phyloP scores from a whole-genome alignment of 2,113 vertebrate genomes.

The Toxotes chatareus region DNA sequence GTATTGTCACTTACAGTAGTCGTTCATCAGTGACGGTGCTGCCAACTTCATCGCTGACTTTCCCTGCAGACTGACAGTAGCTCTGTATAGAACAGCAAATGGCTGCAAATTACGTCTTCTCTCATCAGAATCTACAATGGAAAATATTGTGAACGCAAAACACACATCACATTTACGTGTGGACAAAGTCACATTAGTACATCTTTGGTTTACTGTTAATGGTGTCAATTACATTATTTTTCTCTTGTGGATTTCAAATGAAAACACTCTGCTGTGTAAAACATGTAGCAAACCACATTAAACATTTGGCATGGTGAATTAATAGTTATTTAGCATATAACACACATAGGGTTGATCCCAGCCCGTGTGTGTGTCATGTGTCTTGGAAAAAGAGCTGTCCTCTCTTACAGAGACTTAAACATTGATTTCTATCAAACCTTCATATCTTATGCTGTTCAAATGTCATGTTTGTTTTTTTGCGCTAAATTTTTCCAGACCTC shows the following conservation, averaged over 20 bases:
- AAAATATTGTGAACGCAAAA: background rate
- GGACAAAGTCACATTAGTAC: background rate
- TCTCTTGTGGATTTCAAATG: no score
- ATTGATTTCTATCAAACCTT: background rate
- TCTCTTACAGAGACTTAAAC: background rate
- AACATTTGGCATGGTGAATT: background rate
- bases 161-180: background rate
- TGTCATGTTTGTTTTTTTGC: background rate
- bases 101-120: slow-evolving; percentile 32
- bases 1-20: slow-evolving; percentile 82
- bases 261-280: no score
- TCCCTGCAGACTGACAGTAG: slow-evolving; percentile 16
- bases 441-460: background rate
- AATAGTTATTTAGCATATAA: background rate
- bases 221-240: background rate
- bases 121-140: slow-evolving; percentile 24
- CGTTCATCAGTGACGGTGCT: slow-evolving; percentile 80
- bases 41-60: slow-evolving; percentile 72
- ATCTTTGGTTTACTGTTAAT: background rate
- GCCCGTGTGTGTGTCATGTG: no score
- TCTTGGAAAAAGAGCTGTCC: background rate
- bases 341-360: no score
- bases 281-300: no score
- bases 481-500: background rate
- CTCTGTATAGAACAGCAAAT: slow-evolving; percentile 45